phyloP scores from a whole-genome alignment of 2,888 invertebrate genomes.

The Trichacis sp. region DNA sequence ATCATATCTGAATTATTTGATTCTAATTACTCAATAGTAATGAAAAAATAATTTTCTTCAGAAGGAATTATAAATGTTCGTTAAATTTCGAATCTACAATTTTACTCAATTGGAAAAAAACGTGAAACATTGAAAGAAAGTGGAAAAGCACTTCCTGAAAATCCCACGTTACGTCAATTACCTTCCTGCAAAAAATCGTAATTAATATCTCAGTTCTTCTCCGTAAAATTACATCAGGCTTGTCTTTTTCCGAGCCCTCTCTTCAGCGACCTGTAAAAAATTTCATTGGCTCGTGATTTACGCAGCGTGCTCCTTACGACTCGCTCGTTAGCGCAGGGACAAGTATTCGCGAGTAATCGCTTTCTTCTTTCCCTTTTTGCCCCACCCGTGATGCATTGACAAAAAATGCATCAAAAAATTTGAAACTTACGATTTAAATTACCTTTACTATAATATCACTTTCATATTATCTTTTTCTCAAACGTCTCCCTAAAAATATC shows the following conservation, averaged over 20 bases:
- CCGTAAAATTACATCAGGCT: constrained; percentile 36
- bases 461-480: too few species aligned
- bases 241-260: constrained; percentile 22
- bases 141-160: too few species aligned
- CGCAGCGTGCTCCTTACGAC: constrained; percentile 44
- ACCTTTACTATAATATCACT: too few species aligned
- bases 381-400: constrained; percentile 26
- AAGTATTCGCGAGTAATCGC: constrained; percentile 48
- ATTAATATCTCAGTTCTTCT: constrained; percentile 58
- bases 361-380: constrained; percentile 40
- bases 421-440: too few species aligned
- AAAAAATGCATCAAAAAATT: too few species aligned
- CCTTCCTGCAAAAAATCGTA: constrained; percentile 29
- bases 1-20: too few species aligned
- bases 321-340: constrained; percentile 55
- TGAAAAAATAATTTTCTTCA: too few species aligned
- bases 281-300: constrained; percentile 50
- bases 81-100: too few species aligned
- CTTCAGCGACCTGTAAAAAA: constrained; percentile 34
- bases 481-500: too few species aligned
- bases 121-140: neutral
- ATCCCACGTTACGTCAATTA: too few species aligned
- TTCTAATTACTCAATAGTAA: too few species aligned
- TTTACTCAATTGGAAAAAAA: constrained; percentile 12
- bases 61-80: too few species aligned